Percentiles rank a stretch among this genome's conserved stretches.
These are phyloP conservation scores for Perca fluviatilis DNA, from an alignment of 2,113 vertebrate species.

Conservation along the genomic window DNA sequence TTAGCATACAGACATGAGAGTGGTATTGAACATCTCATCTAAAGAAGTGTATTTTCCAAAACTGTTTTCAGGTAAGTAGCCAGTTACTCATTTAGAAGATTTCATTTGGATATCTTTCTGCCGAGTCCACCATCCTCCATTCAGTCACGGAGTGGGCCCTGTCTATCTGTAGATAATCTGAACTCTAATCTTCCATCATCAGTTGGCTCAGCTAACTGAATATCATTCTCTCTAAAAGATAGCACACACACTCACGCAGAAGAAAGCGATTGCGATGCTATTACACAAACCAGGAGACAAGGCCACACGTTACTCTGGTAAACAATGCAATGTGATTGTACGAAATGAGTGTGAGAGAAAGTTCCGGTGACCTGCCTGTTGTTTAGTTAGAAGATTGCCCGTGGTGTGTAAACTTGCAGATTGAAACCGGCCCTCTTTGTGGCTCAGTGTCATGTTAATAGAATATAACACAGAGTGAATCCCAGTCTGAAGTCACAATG, in stretches of 20 bases:
- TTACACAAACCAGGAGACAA: constrained; percentile 20
- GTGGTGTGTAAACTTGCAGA: constrained; percentile 48
- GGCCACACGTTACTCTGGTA: constrained; percentile 34
- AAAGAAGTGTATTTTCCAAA: neutral
- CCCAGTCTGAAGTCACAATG: constrained; percentile 65
- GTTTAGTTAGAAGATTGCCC: constrained; percentile 31
- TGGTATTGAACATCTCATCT: neutral
- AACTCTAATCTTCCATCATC: constrained; percentile 70
- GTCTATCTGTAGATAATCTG: constrained; percentile 73
- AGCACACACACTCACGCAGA: constrained; percentile 18
- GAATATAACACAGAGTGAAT: constrained; percentile 59
- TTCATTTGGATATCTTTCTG: constrained; percentile 63
- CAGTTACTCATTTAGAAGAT: constrained; percentile 56
- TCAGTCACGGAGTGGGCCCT: constrained; percentile 49
- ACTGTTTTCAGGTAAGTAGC: constrained; percentile 52
- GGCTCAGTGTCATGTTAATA: constrained; percentile 62
- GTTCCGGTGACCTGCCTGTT: constrained; percentile 31
- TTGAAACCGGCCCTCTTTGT: constrained; percentile 43
- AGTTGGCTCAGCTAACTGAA: constrained; percentile 67
- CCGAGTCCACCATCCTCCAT: constrained; percentile 24
- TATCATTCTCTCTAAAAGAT: constrained; percentile 59
- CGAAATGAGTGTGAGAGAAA: constrained; percentile 33
- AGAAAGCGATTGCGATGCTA: constrained; percentile 1
- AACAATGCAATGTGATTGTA: constrained; percentile 36
- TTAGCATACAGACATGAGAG: neutral